Evolutionary conservation across 2,797 vertebrate species (phyloP), one percentile per base, ranked within the genome.

Genomic region (Leptodactylus fallax): DNA sequence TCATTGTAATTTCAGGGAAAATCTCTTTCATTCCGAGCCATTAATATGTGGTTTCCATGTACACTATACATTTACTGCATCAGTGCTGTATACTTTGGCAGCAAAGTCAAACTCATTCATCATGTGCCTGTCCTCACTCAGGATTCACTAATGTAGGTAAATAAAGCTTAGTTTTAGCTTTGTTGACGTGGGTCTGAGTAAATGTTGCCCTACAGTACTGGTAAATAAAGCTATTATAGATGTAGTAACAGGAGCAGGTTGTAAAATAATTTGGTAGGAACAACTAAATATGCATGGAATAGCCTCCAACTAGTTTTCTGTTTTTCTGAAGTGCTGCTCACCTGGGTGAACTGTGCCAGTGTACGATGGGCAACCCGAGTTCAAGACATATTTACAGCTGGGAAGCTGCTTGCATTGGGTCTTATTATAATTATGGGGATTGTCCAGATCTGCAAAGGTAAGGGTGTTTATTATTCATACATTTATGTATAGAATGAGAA

Each of bases 391-490:
- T 98, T 98, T 92, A 98, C 97, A 0, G 97, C 97, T 1, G 97
- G 97, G 47, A 98, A 98, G 91, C 95, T 98, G 86, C 94, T 98
- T 88, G 97, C 97, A 11, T 94, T 98, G 77, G 96, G 90, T 49
- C 95, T 98, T 85, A 98, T 98, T 94, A 98, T 98, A 92, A 90
- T 97, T 93, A 98, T 97, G 97, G 97, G 97, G 72, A 23, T 97
- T 2, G 97, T 98, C 58, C 97, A 98, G 94, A 97, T 98, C 92
- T 97, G 97, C 96, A 98, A 96, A 93, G 97, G 97, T 98, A 85
- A 81, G 69, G 65, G 49, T 23, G 45, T 12, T 45, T 53, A 45
- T 49, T 56, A 7, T 23, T 55, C 36, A 36, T 4, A 36, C 4
- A 36, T 36, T 36, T 36, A 36, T 36, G 4, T 36, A 53, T 53